phyloP scores from a whole-genome alignment of 2,888 invertebrate genomes.

The Spicauda simplicius region DNA sequence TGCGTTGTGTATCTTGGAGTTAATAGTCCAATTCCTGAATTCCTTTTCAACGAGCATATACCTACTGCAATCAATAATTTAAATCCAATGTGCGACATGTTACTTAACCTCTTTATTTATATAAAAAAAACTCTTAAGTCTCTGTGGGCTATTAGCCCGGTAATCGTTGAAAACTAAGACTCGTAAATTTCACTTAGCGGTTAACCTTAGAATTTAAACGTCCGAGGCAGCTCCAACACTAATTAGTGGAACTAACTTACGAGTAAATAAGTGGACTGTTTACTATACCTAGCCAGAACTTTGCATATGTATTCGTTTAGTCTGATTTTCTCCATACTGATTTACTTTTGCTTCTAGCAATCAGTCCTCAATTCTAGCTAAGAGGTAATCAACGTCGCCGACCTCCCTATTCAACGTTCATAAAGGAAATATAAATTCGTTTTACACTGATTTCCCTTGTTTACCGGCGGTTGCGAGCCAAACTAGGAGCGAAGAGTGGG shows the following conservation, averaged over 20 bases:
- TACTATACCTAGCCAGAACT: neutral
- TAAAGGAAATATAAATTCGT: slow-evolving; percentile 69
- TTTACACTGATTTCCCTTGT: slow-evolving; percentile 81
- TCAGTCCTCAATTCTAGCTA: neutral
- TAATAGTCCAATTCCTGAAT: too few relatives aligned
- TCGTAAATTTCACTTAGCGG: slow-evolving; percentile 13
- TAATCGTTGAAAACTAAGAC: slow-evolving; percentile 18
- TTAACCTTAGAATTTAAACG: slow-evolving; percentile 6
- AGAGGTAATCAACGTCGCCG: slow-evolving; percentile 38
- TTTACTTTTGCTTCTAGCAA: neutral
- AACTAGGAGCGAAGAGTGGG: slow-evolving; percentile 78
- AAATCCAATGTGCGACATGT: too few relatives aligned
- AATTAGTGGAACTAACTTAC: slow-evolving; percentile 22
- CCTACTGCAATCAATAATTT: too few relatives aligned
- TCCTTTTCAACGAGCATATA: too few relatives aligned
- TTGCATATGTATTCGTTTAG: neutral
- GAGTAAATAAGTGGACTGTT: slow-evolving; percentile 10
- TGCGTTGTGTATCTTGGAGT: too few relatives aligned
- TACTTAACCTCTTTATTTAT: neutral
- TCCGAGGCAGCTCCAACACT: slow-evolving; percentile 7
- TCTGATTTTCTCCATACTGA: neutral
- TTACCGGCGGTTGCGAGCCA: slow-evolving; percentile 78
- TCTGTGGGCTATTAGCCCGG: neutral
- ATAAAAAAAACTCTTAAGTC: neutral
- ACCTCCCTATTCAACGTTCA: slow-evolving; percentile 64